Conservation (phyloP, 2,797 vertebrate species). For the Telmatherina bonti region DNA sequence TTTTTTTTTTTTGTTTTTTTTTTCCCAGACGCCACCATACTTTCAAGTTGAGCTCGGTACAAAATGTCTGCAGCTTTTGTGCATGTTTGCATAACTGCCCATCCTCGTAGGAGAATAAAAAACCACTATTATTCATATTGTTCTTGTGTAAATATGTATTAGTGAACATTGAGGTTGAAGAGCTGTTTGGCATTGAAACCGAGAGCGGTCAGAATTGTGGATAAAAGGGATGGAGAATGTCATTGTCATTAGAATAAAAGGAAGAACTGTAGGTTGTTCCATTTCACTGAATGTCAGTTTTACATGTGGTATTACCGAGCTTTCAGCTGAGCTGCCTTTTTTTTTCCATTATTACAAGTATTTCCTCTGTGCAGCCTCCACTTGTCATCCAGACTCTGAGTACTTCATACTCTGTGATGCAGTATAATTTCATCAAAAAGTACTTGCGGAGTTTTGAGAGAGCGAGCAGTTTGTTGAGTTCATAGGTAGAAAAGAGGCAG, state of each 20-base stretch:
- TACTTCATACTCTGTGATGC: conserved; percentile 20
- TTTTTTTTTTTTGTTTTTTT: conserved; percentile 37
- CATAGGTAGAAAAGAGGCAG: not conserved
- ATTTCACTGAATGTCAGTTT: conserved; percentile 29
- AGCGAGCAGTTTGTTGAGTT: not conserved
- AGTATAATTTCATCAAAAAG: conserved; percentile 28
- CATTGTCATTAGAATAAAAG: conserved; percentile 54
- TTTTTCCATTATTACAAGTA: conserved; percentile 6
- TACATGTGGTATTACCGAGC: conserved; percentile 27
- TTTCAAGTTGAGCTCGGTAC: not conserved
- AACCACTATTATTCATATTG: conserved; percentile 23
- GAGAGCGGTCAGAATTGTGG: conserved; percentile 23
- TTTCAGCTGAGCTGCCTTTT: conserved; percentile 21
- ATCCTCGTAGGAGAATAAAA: conserved; percentile 8
- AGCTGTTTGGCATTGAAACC: conserved; percentile 30
- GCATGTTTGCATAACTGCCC: conserved; percentile 37
- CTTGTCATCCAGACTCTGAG: not conserved
- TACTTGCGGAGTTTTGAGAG: not conserved
- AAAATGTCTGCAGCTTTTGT: conserved; percentile 23
- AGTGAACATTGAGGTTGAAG: conserved; percentile 34
- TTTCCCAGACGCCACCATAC: no score
- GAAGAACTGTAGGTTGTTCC: conserved; percentile 16
- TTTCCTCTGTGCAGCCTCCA: conserved; percentile 2
- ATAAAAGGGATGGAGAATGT: conserved; percentile 39
- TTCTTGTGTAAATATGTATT: conserved; percentile 33